Conservation (phyloP, 2,113 vertebrate genomes). For the Lepisosteus osseus region DNA sequence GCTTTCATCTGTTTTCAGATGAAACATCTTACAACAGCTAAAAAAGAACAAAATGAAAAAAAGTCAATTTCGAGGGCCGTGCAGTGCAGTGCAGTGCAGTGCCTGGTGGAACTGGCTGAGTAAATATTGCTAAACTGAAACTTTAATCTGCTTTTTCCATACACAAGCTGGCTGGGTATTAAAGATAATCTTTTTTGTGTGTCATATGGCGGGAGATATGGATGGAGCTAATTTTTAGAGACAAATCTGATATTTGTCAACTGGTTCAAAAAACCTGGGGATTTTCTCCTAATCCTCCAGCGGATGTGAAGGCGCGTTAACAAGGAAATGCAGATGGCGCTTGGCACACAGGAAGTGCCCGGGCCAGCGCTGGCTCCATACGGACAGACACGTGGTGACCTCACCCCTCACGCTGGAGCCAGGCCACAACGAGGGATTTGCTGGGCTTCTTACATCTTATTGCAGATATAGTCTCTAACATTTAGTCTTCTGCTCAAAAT, state of each 20-base stretch:
- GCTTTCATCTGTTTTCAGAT: conserved; percentile 66
- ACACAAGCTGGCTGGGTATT: conserved; percentile 75
- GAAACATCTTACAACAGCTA: conserved; percentile 55
- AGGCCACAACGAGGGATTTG: conserved; percentile 35
- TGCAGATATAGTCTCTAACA: too few species aligned
- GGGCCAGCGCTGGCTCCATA: conserved; percentile 46
- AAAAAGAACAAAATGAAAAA: conserved; percentile 27
- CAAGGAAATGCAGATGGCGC: conserved; percentile 75
- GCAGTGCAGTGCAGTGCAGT: conserved; percentile 36
- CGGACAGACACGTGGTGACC: conserved; percentile 44
- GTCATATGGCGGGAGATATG: conserved; percentile 75
- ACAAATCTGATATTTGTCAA: conserved; percentile 85
- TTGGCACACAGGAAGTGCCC: conserved; percentile 52
- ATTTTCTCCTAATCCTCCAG: conserved; percentile 71
- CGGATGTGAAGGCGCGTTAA: conserved; percentile 70
- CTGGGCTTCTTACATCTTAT: too few species aligned
- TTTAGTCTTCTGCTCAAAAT: too few species aligned
- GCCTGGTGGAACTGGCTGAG: conserved; percentile 53
- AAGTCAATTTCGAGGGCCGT: conserved; percentile 41
- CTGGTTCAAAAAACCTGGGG: conserved; percentile 64
- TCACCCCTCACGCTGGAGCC: conserved; percentile 48
- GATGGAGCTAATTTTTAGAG: conserved; percentile 77
- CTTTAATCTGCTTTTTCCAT: conserved; percentile 79
- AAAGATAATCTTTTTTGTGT: conserved; percentile 76
- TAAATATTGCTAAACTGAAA: conserved; percentile 76